These are phyloP conservation scores for Sinelater perroti DNA, from an alignment of 2,888 invertebrate species.

Conservation along the genomic window DNA sequence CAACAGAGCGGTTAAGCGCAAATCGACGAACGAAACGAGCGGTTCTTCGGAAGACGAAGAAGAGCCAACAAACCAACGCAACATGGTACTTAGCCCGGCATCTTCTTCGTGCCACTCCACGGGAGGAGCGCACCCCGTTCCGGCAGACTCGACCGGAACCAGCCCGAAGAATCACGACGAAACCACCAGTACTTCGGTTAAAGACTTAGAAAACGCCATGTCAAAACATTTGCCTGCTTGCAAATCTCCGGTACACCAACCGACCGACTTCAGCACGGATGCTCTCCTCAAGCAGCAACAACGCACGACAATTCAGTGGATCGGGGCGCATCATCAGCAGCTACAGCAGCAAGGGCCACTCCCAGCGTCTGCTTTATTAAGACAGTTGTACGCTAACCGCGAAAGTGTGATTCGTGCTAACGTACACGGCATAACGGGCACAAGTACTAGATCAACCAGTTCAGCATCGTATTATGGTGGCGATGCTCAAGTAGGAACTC, in stretches of 20 bases:
- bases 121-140: slow-evolving; percentile 65
- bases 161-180: slow-evolving; percentile 63
- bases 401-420: slow-evolving; percentile 96
- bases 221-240: slow-evolving; percentile 86
- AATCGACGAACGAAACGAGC: slow-evolving; percentile 64
- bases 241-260: slow-evolving; percentile 71
- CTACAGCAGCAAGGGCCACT: slow-evolving; percentile 67
- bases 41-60: slow-evolving; percentile 64
- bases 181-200: slow-evolving; percentile 71
- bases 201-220: slow-evolving; percentile 96
- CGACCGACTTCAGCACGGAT: slow-evolving; percentile 89
- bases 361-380: slow-evolving; percentile 87
- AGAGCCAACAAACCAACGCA: slow-evolving; percentile 55
- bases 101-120: slow-evolving; percentile 72
- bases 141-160: slow-evolving; percentile 54
- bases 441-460: slow-evolving; percentile 54
- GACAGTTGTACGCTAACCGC: slow-evolving; percentile 91
- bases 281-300: slow-evolving; percentile 83
- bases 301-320: slow-evolving; percentile 91
- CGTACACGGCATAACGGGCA: slow-evolving; percentile 68
- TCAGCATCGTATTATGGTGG: slow-evolving; percentile 59
- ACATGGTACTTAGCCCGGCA: slow-evolving; percentile 67
- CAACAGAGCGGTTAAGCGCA: slow-evolving; percentile 69
- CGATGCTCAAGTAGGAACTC: slow-evolving; percentile 74
- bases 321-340: slow-evolving; percentile 81